Conservation (phyloP, 1,140 invertebrate species). For the Drosophila aff. region DNA sequence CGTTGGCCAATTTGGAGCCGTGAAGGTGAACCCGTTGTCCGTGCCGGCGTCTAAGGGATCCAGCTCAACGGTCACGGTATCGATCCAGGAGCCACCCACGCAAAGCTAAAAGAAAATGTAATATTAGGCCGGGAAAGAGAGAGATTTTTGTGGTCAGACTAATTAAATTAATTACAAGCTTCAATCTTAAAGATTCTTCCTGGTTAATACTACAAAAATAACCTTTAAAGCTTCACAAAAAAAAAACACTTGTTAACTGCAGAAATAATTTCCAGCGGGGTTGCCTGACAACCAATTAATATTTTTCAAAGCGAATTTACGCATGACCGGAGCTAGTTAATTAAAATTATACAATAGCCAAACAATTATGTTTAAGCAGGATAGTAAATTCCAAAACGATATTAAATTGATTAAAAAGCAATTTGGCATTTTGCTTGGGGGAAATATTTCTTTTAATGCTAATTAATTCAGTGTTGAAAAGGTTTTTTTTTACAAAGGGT, state of each 20-base stretch:
- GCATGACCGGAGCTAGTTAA: background rate
- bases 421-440: background rate
- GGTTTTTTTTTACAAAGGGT: too few relatives aligned
- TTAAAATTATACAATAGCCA: background rate
- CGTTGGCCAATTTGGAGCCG: constrained; percentile 96
- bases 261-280: background rate
- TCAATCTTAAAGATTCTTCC: background rate
- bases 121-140: background rate
- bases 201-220: background rate
- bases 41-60: constrained; percentile 98
- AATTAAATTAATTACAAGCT: background rate
- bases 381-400: constrained; percentile 4
- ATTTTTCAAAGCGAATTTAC: constrained; percentile 11
- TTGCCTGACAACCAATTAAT: constrained; percentile 10
- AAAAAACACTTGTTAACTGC: background rate
- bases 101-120: constrained; percentile 88
- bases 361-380: constrained; percentile 12
- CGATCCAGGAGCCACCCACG: constrained; percentile 97
- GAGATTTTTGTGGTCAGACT: background rate
- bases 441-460: background rate
- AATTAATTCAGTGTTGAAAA: background rate
- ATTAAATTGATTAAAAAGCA: constrained; percentile 10
- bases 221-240: background rate
- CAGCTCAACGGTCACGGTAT: constrained; percentile 96
- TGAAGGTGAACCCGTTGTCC: constrained; percentile 98